Evolutionary conservation across 2,888 invertebrate genomes (phyloP).

Genomic region (Limulus polyphemus): DNA sequence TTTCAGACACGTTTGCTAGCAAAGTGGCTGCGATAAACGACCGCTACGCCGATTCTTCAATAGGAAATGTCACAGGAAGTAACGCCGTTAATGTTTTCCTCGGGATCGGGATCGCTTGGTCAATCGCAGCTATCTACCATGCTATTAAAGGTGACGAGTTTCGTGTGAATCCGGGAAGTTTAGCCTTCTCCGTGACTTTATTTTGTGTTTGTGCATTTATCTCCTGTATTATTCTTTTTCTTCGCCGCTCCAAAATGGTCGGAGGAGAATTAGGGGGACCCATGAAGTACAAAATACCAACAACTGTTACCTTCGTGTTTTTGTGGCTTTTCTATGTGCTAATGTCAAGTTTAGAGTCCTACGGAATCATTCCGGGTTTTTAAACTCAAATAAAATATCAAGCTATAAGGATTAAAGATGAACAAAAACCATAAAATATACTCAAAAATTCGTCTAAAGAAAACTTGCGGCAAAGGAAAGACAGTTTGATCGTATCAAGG

Average conservation of each 20-base stretch:
- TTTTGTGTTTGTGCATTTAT: slow-evolving; percentile 80
- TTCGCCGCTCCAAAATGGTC: slow-evolving; percentile 59
- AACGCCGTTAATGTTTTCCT: slow-evolving; percentile 99
- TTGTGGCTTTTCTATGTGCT: slow-evolving; percentile 87
- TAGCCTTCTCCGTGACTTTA: slow-evolving; percentile 93
- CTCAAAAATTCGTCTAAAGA: too few species aligned
- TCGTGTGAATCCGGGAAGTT: slow-evolving; percentile 47
- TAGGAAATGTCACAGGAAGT: slow-evolving; percentile 92
- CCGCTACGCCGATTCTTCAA: slow-evolving; percentile 92
- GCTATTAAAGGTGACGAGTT: slow-evolving; percentile 23
- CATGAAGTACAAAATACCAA: slow-evolving; percentile 53
- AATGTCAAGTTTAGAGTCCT: slow-evolving; percentile 86
- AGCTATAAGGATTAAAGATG: too few species aligned
- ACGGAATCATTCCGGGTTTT: slow-evolving; percentile 75
- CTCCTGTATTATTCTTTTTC: slow-evolving; percentile 64
- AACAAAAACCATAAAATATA: too few species aligned
- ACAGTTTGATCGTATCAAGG: too few species aligned
- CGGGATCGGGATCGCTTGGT: slow-evolving; percentile 98
- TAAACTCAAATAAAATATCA: slow-evolving; percentile 39
- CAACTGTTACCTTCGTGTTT: slow-evolving; percentile 62
- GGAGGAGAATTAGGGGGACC: slow-evolving; percentile 90
- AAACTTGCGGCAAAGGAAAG: too few species aligned
- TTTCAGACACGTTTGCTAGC: slow-evolving; percentile 91
- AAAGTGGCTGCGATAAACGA: slow-evolving; percentile 98
- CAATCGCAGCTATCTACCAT: slow-evolving; percentile 87